phyloP scores from a whole-genome alignment of 2,888 invertebrate genomes.

The Tetragonula carbonaria region DNA sequence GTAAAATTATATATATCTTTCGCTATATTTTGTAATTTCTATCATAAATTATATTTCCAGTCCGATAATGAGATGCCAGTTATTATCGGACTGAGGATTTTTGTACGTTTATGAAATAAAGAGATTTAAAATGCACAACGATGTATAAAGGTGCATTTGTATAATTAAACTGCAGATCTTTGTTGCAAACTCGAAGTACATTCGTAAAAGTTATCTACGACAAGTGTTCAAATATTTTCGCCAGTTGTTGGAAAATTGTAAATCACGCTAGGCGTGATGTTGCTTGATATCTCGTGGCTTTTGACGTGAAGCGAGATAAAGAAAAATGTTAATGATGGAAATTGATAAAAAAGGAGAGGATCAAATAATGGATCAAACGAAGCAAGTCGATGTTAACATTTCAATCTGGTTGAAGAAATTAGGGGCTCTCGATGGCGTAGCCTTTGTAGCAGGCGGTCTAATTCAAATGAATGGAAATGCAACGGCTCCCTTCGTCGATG shows the following conservation, averaged over 20 bases:
- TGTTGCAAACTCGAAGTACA: not conserved
- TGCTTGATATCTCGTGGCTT: too few relatives aligned
- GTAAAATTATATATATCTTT: too few relatives aligned
- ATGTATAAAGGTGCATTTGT: too few relatives aligned
- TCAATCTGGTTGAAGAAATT: constrained; percentile 40
- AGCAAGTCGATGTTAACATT: constrained; percentile 20
- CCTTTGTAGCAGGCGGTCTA: constrained; percentile 43
- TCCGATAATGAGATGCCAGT: too few relatives aligned
- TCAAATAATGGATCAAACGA: constrained; percentile 13
- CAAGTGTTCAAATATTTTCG: not conserved
- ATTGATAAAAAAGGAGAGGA: not conserved
- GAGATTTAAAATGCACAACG: too few relatives aligned
- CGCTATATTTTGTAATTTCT: too few relatives aligned
- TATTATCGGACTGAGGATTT: too few relatives aligned
- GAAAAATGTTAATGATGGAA: not conserved
- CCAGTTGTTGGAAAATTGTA: not conserved
- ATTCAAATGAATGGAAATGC: constrained; percentile 59
- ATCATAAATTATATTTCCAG: too few relatives aligned
- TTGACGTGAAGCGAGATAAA: not conserved
- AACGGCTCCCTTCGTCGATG: constrained; percentile 2
- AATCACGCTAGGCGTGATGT: not conserved
- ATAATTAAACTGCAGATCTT: not conserved
- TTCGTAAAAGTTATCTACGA: not conserved
- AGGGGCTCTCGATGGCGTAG: constrained; percentile 8
- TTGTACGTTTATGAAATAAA: too few relatives aligned